These are phyloP conservation scores for Copsychus sechellarum DNA, from an alignment of 2,113 vertebrate genomes.

Conservation along the genomic window DNA sequence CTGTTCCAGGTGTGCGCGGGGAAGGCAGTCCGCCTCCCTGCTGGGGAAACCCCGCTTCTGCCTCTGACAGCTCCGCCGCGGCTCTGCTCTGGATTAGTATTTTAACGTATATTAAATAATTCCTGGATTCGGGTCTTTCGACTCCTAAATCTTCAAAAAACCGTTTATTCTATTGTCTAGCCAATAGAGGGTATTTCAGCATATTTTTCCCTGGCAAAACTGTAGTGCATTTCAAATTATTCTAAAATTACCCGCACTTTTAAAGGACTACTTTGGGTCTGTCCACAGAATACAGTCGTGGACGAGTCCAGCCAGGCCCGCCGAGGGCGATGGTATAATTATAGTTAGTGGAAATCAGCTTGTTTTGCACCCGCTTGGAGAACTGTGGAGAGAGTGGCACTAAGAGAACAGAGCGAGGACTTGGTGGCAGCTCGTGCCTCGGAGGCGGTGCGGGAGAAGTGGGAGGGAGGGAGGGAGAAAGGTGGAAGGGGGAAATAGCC, in stretches of 20 bases:
- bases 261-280: background rate
- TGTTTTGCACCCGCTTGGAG: constrained; percentile 30
- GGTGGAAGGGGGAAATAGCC: background rate
- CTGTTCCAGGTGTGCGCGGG: background rate
- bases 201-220: background rate
- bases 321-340: constrained; percentile 18
- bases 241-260: constrained; percentile 34
- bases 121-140: background rate
- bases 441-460: background rate
- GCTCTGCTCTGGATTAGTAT: background rate
- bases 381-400: constrained; percentile 2
- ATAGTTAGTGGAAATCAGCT: constrained; percentile 50
- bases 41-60: background rate
- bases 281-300: background rate
- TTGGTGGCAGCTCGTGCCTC: background rate
- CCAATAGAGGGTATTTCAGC: constrained; percentile 44
- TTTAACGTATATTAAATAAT: constrained; percentile 40
- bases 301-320: constrained; percentile 25
- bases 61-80: background rate
- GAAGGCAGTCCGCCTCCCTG: background rate
- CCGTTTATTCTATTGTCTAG: constrained; percentile 18
- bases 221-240: background rate
- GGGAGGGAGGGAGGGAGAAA: background rate
- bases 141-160: background rate
- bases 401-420: background rate